Conservation (phyloP, 2,797 vertebrate species). For the Cyprinella venusta region DNA sequence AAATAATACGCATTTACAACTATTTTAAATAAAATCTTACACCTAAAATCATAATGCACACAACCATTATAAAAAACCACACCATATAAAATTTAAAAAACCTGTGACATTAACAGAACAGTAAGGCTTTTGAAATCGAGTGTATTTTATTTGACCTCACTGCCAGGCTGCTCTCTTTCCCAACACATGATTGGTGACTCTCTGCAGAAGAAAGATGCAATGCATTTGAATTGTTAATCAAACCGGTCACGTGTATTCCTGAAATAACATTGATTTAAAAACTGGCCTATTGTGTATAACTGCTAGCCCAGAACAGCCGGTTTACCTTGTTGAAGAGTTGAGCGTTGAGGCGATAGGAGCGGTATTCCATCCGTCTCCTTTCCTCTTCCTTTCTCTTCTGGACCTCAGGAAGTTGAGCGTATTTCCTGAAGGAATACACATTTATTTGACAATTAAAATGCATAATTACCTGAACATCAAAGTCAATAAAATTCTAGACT, state of each 20-base stretch:
- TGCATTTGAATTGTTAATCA: background rate
- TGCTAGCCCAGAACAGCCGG: background rate
- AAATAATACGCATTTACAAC: constrained; percentile 6
- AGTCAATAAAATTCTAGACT: background rate
- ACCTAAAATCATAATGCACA: background rate
- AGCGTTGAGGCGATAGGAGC: constrained; percentile 84
- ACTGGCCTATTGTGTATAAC: background rate
- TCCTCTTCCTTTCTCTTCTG: constrained; percentile 83
- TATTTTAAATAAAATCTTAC: background rate
- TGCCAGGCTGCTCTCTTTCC: constrained; percentile 45
- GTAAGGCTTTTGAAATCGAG: background rate
- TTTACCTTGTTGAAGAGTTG: constrained; percentile 88
- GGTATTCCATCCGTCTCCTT: constrained; percentile 80
- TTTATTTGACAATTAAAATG: background rate
- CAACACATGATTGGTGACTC: constrained; percentile 53
- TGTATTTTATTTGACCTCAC: background rate
- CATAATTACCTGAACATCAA: background rate
- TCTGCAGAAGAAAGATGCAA: constrained; percentile 43
- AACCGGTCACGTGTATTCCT: background rate
- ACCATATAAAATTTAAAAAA: background rate
- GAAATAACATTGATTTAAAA: background rate
- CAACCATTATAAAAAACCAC: background rate
- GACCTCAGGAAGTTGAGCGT: constrained; percentile 91
- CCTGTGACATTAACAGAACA: background rate
- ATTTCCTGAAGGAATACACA: constrained; percentile 78